Conservation (phyloP, 92 coral and sea anemone genomes). For the Muricea muricata region DNA sequence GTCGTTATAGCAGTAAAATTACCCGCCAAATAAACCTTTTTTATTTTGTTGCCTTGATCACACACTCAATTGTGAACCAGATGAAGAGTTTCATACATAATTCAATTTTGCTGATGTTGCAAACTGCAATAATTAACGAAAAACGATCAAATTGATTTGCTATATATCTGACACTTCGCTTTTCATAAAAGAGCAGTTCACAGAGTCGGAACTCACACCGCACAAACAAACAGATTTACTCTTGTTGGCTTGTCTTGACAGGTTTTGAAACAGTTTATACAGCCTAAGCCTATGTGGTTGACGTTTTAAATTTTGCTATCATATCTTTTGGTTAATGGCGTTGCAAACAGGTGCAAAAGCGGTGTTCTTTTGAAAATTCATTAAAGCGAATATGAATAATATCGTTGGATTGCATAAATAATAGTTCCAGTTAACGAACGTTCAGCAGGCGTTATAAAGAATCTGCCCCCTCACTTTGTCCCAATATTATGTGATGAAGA, state of each 20-base stretch:
- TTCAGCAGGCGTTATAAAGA: neutral
- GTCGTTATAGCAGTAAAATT: neutral
- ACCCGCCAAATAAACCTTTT: neutral
- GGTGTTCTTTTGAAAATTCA: slow-evolving; percentile 23
- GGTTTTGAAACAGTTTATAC: neutral
- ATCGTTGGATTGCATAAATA: neutral
- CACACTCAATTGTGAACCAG: neutral
- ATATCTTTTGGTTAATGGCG: neutral
- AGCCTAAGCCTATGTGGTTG: neutral
- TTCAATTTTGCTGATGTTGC: neutral
- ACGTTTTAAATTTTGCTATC: neutral
- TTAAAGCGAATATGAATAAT: neutral
- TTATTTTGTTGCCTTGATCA: slow-evolving; percentile 24
- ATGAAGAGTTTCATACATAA: slow-evolving; percentile 20
- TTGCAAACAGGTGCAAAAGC: slow-evolving; percentile 23
- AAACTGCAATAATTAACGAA: neutral
- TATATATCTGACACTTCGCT: neutral
- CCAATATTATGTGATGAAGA: neutral
- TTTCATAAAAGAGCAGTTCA: neutral
- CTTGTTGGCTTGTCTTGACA: too few species aligned
- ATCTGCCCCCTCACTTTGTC: neutral
- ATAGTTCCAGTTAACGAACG: neutral
- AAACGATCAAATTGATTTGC: neutral
- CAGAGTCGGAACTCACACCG: too few species aligned
- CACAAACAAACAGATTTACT: too few species aligned